Evolutionary conservation across 2,888 invertebrate species (phyloP), one percentile per base, ranked within the genome.

Genomic region (Antheraea assamensis): DNA sequence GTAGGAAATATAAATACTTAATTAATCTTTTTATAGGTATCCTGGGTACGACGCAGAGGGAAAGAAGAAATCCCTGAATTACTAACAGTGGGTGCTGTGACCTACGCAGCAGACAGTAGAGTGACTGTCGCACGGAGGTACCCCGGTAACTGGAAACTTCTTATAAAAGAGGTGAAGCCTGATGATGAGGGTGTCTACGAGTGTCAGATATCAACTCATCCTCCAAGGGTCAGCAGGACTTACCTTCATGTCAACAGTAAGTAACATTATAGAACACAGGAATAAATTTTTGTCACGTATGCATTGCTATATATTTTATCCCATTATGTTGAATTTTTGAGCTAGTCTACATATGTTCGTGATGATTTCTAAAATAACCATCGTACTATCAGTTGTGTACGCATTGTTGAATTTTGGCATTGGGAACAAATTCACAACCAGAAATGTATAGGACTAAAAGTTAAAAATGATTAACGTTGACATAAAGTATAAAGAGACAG

Each of bases 131-230:
- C 95, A 73, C 95, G 95, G 76, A 88, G 96, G 68, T 96, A 96
- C 85, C 95, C 96, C 76, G 96, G 96, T 27, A 96, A 96, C 86
- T 96, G 96, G 96, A 94, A 93, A 74, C 92, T 96, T 21, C 95
- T 96, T 78, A 96, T 97, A 83, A 95, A 95, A 87, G 95, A 96
- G 75, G 96, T 96, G 66, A 96, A 95, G 78, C 95, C 95, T 70
- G 95, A 95, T 74, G 97, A 97, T 83, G 96, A 96, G 71, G 97
- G 96, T 15, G 90, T 96, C 55, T 97, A 97, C 88, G 96, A 96
- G 87, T 97, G 96, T 84, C 96, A 97, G 94, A 96, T 97, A 83
- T 96, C 96, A 35, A 96, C 96, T 2, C 96, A 97, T 86, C 97
- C 97, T 3, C 96, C 96, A 24, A 95, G 96, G 82, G 96, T 96